phyloP scores from a whole-genome alignment of 2,888 invertebrate species.

The Lepidocyrtoides sp. region DNA sequence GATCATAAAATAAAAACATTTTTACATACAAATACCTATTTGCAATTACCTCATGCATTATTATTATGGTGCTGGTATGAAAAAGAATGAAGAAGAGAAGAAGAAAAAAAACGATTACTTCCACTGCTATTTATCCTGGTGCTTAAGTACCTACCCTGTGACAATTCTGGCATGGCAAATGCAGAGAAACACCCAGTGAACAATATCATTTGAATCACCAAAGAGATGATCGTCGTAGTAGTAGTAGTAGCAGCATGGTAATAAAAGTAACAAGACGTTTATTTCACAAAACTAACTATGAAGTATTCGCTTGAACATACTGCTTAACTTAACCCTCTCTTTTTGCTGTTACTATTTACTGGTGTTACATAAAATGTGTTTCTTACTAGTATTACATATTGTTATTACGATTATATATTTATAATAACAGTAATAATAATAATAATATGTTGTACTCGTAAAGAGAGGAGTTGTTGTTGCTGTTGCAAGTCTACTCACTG shows the following conservation, averaged over 20 bases:
- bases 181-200: not conserved
- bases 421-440: slow-evolving; percentile 46
- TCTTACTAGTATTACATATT: slow-evolving; percentile 20
- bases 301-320: not conserved
- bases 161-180: not conserved
- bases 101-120: too few species aligned
- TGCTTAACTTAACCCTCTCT: slow-evolving; percentile 25
- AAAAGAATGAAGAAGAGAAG: too few species aligned
- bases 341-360: not conserved
- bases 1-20: too few species aligned
- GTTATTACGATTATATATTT: slow-evolving; percentile 11
- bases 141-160: not conserved
- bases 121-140: too few species aligned
- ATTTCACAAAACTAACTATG: slow-evolving; percentile 16
- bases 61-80: not conserved
- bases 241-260: slow-evolving; percentile 21
- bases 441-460: slow-evolving; percentile 28
- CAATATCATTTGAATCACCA: slow-evolving; percentile 25
- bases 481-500: not conserved
- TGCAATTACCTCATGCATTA: not conserved
- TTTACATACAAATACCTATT: too few species aligned
- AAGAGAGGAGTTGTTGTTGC: not conserved
- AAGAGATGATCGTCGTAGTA: slow-evolving; percentile 31
- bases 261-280: slow-evolving; percentile 2
- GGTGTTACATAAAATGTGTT: not conserved